Percentiles rank a stretch among this genome's conserved stretches.
phyloP scores from a whole-genome alignment of 2,888 invertebrate genomes.

The Brenthis ino region DNA sequence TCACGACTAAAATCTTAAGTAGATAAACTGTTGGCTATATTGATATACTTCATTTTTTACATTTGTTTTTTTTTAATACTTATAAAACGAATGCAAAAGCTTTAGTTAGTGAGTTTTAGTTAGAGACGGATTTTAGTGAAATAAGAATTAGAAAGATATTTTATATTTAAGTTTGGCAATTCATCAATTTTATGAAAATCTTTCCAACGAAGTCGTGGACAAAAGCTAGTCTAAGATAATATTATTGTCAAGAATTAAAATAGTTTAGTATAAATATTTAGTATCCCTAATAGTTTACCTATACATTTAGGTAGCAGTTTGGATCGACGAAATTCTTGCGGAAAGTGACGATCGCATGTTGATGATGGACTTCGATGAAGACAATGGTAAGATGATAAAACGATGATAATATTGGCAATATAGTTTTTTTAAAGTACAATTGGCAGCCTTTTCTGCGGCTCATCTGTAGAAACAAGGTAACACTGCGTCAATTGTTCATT shows the following conservation, averaged over 20 bases:
- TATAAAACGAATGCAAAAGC: too few relatives aligned
- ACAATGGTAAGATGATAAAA: slow-evolving; percentile 61
- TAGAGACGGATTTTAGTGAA: too few relatives aligned
- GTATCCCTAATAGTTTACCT: not conserved
- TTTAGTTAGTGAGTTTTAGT: too few relatives aligned
- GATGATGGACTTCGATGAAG: slow-evolving; percentile 78
- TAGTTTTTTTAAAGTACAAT: not conserved
- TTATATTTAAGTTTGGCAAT: too few relatives aligned
- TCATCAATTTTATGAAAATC: too few relatives aligned
- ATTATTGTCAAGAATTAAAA: not conserved
- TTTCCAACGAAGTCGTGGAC: too few relatives aligned
- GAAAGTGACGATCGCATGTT: slow-evolving; percentile 76
- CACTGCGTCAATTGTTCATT: slow-evolving; percentile 64
- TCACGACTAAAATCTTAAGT: too few relatives aligned
- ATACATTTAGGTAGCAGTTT: slow-evolving; percentile 62
- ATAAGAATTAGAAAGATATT: too few relatives aligned
- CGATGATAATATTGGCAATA: not conserved
- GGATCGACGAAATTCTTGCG: slow-evolving; percentile 72
- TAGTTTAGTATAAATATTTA: too few relatives aligned
- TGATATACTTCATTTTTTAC: too few relatives aligned
- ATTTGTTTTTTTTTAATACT: too few relatives aligned
- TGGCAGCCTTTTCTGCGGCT: not conserved
- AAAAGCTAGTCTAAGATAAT: not conserved
- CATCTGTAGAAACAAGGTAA: slow-evolving; percentile 44
- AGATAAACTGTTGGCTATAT: too few relatives aligned